Evolutionary conservation across 1,140 invertebrate genomes (phyloP).

Genomic region (Drosophila nannoptera): DNA sequence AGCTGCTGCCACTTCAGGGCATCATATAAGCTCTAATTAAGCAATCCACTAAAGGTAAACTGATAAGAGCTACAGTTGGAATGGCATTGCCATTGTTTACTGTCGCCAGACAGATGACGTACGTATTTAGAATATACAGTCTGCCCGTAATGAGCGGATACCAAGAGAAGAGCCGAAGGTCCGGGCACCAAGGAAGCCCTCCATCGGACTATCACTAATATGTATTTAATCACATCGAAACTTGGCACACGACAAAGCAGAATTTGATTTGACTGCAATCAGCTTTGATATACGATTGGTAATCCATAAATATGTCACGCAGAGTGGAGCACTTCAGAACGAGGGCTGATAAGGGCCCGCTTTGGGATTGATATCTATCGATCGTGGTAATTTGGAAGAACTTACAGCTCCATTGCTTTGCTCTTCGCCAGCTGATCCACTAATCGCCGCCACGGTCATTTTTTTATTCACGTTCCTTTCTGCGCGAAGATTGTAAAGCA

Average conservation of each 20-base stretch:
- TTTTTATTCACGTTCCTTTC: slow-evolving; percentile 11
- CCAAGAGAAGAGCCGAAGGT: not conserved
- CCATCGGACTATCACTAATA: slow-evolving; percentile 9
- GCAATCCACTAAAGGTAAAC: slow-evolving; percentile 4
- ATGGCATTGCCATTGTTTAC: slow-evolving; percentile 17
- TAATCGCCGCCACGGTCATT: slow-evolving; percentile 58
- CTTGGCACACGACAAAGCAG: slow-evolving; percentile 5
- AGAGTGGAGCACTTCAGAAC: slow-evolving; percentile 12
- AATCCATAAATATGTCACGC: slow-evolving; percentile 26
- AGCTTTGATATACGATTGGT: slow-evolving; percentile 8
- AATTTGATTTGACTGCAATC: slow-evolving; percentile 13
- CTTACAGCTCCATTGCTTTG: slow-evolving; percentile 51
- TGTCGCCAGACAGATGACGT: slow-evolving; percentile 3
- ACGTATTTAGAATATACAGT: slow-evolving; percentile 1
- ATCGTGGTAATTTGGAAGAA: slow-evolving; percentile 11
- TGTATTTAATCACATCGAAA: slow-evolving; percentile 18
- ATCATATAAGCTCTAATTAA: slow-evolving; percentile 26
- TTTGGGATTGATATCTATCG: slow-evolving; percentile 4
- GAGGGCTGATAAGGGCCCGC: slow-evolving; percentile 20
- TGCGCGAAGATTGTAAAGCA: slow-evolving; percentile 17
- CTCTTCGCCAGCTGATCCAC: slow-evolving; percentile 32
- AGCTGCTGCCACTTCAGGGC: slow-evolving; percentile 4
- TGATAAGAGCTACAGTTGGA: slow-evolving; percentile 26
- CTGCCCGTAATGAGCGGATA: not conserved
- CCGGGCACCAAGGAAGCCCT: not conserved